Evolutionary conservation across 2,797 vertebrate genomes (phyloP).

Genomic region (Podargus strigoides): DNA sequence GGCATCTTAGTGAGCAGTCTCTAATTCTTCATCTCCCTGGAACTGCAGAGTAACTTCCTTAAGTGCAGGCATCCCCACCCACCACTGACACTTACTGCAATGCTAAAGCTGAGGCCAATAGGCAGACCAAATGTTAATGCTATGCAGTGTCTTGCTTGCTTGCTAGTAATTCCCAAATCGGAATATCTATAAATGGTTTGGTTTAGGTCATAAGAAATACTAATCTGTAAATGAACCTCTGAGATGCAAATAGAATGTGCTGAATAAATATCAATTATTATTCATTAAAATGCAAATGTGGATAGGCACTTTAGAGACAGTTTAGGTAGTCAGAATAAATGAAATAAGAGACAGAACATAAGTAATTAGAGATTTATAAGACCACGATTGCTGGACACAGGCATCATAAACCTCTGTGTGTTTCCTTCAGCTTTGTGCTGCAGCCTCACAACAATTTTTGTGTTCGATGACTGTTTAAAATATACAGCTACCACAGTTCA

Average conservation of each 20-base stretch:
- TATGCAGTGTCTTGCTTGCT: background rate
- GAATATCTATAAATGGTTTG: background rate
- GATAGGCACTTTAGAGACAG: background rate
- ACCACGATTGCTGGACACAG: background rate
- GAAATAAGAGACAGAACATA: background rate
- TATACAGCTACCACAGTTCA: background rate
- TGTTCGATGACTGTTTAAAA: background rate
- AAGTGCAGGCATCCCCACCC: background rate
- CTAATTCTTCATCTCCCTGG: background rate
- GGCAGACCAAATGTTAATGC: background rate
- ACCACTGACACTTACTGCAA: background rate
- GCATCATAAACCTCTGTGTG: background rate
- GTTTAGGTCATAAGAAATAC: constrained; percentile 40
- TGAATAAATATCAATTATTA: constrained; percentile 42
- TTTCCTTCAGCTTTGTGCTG: background rate
- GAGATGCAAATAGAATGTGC: background rate
- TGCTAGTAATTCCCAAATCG: background rate
- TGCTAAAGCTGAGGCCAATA: background rate
- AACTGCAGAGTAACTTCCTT: background rate
- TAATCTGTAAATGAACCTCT: constrained; percentile 16
- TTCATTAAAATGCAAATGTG: constrained; percentile 52
- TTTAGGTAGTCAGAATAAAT: background rate
- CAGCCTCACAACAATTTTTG: background rate
- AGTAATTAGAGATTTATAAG: background rate
- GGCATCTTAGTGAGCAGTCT: background rate